Base-by-base conservation (phyloP, 2,888 invertebrate species). In the Spialia ferax region DNA sequence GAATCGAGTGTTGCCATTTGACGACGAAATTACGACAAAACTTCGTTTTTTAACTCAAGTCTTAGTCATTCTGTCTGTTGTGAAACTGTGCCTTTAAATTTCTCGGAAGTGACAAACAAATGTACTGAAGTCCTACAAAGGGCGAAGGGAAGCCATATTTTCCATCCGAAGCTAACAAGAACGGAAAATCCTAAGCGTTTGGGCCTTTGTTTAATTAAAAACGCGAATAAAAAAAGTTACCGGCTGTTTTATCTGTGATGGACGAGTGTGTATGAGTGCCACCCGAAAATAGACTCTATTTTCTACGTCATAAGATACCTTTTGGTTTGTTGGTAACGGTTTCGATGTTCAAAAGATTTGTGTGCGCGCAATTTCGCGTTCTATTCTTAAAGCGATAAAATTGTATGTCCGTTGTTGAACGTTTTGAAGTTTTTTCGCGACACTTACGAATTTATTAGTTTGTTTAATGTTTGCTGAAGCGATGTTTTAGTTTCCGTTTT, bases 171-270 rank as follows among this genome's bases (percentile, higher is more conserved):
- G 54, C 35, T 62, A 67, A 62, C 61, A 67, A 62, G 56, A 86
- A 87, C 86, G 74, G 78, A 81, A 87, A 88, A 87, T 81, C 83
- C 84, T 48, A 81, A 38, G 63, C 56, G 42, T 23, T 84, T 83
- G 80, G 78, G 76, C 73, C 79, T 81, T 87, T 89, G 91, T 91
- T 91, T 93, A 93, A 93, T 93, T 92, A 93, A 93, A 92, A 92
- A 90, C 85, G 84, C 84, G 87, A 88, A 91, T 91, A 92, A 92
- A 92, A 52, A 90, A 87, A 85, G 83, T 71, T 83, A 84, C 84
- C 80, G 80, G 80, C 85, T 83, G 80, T 88, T 91, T 92, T 91
- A 91, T 91, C 86, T 83, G 87, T 88, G 92, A 93, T 93, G 87
- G 86, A 93, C 89, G 79, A 79, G 75, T 72, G n/a, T 76, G 77